Evolutionary conservation across 2,888 invertebrate species (phyloP).

Genomic region (Leptinotarsa juncta): DNA sequence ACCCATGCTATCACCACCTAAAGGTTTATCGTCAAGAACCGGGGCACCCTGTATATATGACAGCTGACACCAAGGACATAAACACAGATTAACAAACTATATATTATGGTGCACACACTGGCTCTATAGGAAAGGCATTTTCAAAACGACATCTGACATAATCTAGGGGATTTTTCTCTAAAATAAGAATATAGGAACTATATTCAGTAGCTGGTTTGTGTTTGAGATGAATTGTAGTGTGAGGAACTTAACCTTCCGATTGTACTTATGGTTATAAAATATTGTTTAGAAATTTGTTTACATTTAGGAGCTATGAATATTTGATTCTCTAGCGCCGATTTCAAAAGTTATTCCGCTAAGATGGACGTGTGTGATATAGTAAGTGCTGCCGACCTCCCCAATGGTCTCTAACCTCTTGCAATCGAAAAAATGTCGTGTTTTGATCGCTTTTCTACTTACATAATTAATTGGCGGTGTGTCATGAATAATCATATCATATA

Average conservation of each 20-base stretch:
- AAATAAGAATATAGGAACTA: too few relatives aligned
- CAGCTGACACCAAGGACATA: too few relatives aligned
- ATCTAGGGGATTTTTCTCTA: background rate
- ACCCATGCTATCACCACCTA: too few relatives aligned
- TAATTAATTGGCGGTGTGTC: slow-evolving; percentile 20
- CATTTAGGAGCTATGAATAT: slow-evolving; percentile 39
- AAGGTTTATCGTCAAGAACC: too few relatives aligned
- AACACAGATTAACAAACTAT: too few relatives aligned
- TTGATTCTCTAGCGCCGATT: slow-evolving; percentile 31
- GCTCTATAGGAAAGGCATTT: too few relatives aligned
- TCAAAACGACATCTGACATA: background rate
- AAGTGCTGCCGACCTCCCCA: slow-evolving; percentile 34
- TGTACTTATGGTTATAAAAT: slow-evolving; percentile 36
- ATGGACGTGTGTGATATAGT: slow-evolving; percentile 41
- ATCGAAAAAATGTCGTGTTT: slow-evolving; percentile 21
- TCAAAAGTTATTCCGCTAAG: slow-evolving; percentile 37
- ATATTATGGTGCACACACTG: too few relatives aligned
- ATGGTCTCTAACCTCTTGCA: slow-evolving; percentile 16
- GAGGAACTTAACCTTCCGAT: slow-evolving; percentile 54
- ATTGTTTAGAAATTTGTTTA: slow-evolving; percentile 39
- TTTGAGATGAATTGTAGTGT: slow-evolving; percentile 51
- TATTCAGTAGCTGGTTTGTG: background rate
- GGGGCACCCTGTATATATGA: too few relatives aligned
- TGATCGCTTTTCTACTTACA: slow-evolving; percentile 24
- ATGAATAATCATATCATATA: background rate